Percentiles rank a stretch among this genome's conserved stretches.
phyloP scores from a whole-genome alignment of 2,888 invertebrate genomes.

The Reticulitermes lucifugus region DNA sequence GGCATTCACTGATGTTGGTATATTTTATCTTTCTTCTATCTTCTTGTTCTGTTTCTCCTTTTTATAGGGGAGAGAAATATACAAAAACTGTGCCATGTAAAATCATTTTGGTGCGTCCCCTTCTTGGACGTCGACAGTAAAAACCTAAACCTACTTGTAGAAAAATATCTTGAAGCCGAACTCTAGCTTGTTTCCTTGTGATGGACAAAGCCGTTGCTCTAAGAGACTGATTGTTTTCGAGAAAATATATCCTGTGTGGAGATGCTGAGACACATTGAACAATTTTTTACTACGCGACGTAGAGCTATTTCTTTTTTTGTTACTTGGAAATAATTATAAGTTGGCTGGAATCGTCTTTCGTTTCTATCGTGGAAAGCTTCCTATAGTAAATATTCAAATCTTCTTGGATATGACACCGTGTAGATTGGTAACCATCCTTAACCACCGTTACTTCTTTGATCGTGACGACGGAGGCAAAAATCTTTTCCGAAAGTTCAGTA shows the following conservation, averaged over 20 bases:
- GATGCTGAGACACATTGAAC: background rate
- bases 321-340: too few relatives aligned
- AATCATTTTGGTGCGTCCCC: background rate
- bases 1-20: background rate
- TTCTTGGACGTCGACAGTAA: conserved; percentile 24
- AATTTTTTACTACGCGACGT: background rate
- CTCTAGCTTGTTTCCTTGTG: background rate
- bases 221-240: background rate
- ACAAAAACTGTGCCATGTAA: background rate
- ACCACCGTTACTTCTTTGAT: too few relatives aligned
- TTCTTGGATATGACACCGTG: too few relatives aligned
- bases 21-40: conserved; percentile 8
- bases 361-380: too few relatives aligned
- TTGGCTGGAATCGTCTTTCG: too few relatives aligned
- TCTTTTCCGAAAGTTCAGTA: too few relatives aligned
- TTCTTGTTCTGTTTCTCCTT: background rate
- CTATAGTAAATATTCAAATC: too few relatives aligned
- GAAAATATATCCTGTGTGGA: background rate
- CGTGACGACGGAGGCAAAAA: too few relatives aligned
- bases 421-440: too few relatives aligned
- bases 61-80: background rate
- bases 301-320: too few relatives aligned
- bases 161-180: background rate
- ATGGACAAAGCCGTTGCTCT: background rate
- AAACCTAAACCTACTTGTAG: background rate